Evolutionary conservation across 2,797 vertebrate genomes (phyloP), one percentile per base, ranked within the genome.

Genomic region (Poecilia wingei): DNA sequence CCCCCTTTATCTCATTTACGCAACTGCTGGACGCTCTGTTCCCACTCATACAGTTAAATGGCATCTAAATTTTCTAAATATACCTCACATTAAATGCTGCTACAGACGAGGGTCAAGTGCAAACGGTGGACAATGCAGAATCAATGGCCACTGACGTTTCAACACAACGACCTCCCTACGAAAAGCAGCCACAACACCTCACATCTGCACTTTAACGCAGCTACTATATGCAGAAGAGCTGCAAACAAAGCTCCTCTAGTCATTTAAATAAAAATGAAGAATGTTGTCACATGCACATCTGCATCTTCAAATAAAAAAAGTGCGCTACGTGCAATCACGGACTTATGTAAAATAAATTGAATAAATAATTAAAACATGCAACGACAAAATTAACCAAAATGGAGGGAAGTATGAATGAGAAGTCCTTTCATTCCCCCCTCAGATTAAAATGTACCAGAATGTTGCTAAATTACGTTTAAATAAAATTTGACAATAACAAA

Each of bases 51-150:
- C 77, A 75, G 82, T 73, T 81, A 72, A 82, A 69, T 79, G 77
- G 74, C 84, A 78, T 77, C 73, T 81, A 84, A 87, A 79, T 66
- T 85, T 79, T 69, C 69, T 72, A 70, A 87, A 88, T 82, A 82
- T 80, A 89, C 75, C 83, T 86, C 89, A 88, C 85, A 79, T 89
- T 47, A 39, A 88, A 87, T 75, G 82, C 83, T 84, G 61, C 89
- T 79, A 90, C 79, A 78, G 36, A 82, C 33, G 49, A 66, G 79
- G 73, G 51, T 64, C n/a, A 36, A 70, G 76, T 28, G 82, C 64
- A 79, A 82, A 82, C 75, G 78, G 77, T 71, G 79, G 80, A 86
- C 79, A 78, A 55, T 20, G 82, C 82, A 83, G 77, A 75, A 84
- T 77, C 77, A 74, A 73, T 47, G 74, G 76, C 72, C 79, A 69